Evolutionary conservation across 2,113 vertebrate genomes (phyloP).

Genomic region (Ophiodon elongatus): DNA sequence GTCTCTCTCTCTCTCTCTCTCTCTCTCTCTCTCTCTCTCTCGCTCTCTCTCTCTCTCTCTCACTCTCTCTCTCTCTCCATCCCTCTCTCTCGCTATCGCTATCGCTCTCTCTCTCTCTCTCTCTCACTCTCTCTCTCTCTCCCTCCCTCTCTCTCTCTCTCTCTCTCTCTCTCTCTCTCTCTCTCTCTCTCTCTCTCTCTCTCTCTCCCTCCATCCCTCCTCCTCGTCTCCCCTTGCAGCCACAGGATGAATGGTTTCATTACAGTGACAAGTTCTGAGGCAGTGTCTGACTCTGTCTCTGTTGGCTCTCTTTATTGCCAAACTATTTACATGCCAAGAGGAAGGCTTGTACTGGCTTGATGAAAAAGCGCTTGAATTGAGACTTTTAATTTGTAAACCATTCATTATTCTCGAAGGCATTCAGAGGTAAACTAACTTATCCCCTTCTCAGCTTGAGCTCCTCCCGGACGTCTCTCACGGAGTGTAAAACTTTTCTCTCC

Average conservation of each 20-base stretch:
- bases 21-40: slow-evolving; percentile 33
- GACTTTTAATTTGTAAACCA: slow-evolving; percentile 76
- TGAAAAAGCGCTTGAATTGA: slow-evolving; percentile 75
- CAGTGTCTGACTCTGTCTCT: slow-evolving; percentile 66
- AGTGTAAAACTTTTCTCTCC: slow-evolving; percentile 37
- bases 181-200: slow-evolving; percentile 27
- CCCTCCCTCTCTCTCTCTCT: slow-evolving; percentile 14
- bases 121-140: slow-evolving; percentile 20
- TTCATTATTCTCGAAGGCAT: slow-evolving; percentile 69
- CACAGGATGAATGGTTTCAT: slow-evolving; percentile 80
- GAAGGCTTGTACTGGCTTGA: slow-evolving; percentile 60
- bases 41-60: slow-evolving; percentile 37
- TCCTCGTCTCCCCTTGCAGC: slow-evolving; percentile 42
- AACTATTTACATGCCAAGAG: slow-evolving; percentile 76
- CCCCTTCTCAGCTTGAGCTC: slow-evolving; percentile 30
- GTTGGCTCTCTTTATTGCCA: slow-evolving; percentile 69
- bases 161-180: slow-evolving; percentile 38
- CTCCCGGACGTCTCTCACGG: not conserved
- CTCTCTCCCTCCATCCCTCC: not conserved
- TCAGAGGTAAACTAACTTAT: slow-evolving; percentile 47
- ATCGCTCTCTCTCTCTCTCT: slow-evolving; percentile 39
- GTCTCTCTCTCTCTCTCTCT: slow-evolving; percentile 21
- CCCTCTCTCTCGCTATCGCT: slow-evolving; percentile 23
- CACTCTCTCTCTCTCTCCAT: not conserved
- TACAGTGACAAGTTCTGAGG: slow-evolving; percentile 76